Conservation (phyloP, 2,113 vertebrate species). For the Austrofundulus limnaeus region DNA sequence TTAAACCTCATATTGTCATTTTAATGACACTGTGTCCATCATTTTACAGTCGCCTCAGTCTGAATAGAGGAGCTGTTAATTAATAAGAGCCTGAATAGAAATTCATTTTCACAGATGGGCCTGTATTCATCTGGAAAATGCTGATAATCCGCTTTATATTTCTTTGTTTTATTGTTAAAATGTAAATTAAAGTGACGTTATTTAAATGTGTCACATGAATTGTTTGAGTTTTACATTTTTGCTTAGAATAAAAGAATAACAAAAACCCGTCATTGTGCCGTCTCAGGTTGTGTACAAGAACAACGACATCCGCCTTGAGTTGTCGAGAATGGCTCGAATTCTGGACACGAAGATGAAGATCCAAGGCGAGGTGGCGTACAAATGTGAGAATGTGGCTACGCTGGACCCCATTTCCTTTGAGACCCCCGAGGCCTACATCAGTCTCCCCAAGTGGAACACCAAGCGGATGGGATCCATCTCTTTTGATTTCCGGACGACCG, state of each 20-base stretch:
- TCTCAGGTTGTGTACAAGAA: conserved; percentile 98
- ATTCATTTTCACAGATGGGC: neutral
- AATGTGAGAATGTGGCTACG: conserved; percentile 96
- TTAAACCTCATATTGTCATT: neutral
- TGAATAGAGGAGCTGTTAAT: conserved; percentile 8
- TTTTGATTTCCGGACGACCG: conserved; percentile 96
- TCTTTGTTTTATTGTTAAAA: conserved; percentile 10
- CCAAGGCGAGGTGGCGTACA: conserved; percentile 94
- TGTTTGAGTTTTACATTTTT: neutral
- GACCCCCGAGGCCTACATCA: conserved; percentile 97
- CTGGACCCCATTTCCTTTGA: conserved; percentile 97
- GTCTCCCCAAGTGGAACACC: conserved; percentile 98
- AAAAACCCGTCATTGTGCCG: neutral
- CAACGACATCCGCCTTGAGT: conserved; percentile 97
- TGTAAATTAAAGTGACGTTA: neutral
- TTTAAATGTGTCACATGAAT: neutral
- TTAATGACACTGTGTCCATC: neutral
- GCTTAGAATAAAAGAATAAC: neutral
- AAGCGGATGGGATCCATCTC: conserved; percentile 98
- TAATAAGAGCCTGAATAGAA: conserved; percentile 3
- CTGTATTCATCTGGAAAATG: neutral
- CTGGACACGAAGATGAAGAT: conserved; percentile 99
- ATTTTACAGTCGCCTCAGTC: neutral
- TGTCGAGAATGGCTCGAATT: conserved; percentile 94
- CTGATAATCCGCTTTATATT: conserved; percentile 1